Evolutionary conservation across 2,888 invertebrate species (phyloP), one percentile per base, ranked within the genome.

Genomic region (Pseudococcus longispinus): DNA sequence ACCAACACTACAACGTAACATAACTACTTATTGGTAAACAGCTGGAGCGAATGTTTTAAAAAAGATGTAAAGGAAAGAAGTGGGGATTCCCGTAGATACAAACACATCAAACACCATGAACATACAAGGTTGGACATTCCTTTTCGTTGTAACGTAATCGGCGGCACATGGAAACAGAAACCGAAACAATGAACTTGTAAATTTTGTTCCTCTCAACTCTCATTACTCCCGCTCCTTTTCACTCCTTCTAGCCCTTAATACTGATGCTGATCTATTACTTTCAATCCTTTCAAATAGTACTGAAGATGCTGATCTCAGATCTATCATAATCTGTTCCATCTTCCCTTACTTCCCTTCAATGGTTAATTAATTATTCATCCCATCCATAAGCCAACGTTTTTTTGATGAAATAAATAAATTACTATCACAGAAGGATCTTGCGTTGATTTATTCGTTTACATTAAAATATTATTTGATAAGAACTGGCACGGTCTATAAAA

Each of bases 401-500:
- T 4, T 1, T 37, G 6, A 32, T 37, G 8, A 37, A 37, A 37
- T 37, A 6, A 37, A 37, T 37, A 6, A 37, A 37, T 37, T 37
- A 37, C 37, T 37, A 37, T 37, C 37, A 37, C 37, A 37, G 9
- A 37, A 37, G 37, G 9, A 37, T 37, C 37, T 4, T 37, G 37
- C 4, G 37, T 37, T 37, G 37, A 37, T 37, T 37, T 37, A 37
- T 37, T 37, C 8, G 5, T 37, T 37, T 37, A 37, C 37, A 37
- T 37, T 37, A 37, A 5, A 37, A 37, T 37, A 37, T 37, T 37
- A 37, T 37, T 37, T 37, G 37, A 37, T 37, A 37, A 37, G 51
- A 83, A 29, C 83, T 83, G 51, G 51, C 51, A 83, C 26, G 29
- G n/a, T 80, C 42, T 46, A 44, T 86, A 86, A 70, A 86, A 86